These are phyloP conservation scores for Netelia inedita DNA, from an alignment of 2,888 invertebrate genomes.

Conservation along the genomic window DNA sequence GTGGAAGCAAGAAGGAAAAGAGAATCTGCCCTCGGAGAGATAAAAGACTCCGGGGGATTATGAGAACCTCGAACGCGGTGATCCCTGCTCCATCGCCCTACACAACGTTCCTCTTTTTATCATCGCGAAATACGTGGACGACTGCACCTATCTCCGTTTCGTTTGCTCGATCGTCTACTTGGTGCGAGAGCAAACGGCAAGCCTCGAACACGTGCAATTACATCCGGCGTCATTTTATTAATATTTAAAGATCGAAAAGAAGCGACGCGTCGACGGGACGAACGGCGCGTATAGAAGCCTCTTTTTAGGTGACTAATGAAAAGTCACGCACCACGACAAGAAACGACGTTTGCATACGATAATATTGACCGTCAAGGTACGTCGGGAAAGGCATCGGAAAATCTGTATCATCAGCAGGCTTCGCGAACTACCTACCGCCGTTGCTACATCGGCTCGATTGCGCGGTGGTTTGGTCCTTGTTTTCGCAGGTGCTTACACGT, in stretches of 20 bases:
- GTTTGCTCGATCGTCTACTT: background rate
- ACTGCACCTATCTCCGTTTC: background rate
- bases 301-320: background rate
- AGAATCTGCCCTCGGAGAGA: slow-evolving; percentile 44
- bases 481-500: slow-evolving; percentile 53
- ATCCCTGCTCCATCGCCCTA: slow-evolving; percentile 22
- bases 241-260: no score
- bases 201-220: no score
- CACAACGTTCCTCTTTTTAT: background rate
- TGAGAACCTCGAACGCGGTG: slow-evolving; percentile 42
- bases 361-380: slow-evolving; percentile 76
- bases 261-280: no score
- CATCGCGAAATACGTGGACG: no score
- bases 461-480: slow-evolving; percentile 25
- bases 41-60: slow-evolving; percentile 59
- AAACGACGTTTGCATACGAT: slow-evolving; percentile 70
- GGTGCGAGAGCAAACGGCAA: no score
- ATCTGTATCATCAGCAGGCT: no score
- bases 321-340: slow-evolving; percentile 29
- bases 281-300: background rate
- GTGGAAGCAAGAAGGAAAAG: slow-evolving; percentile 4
- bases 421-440: slow-evolving; percentile 8
- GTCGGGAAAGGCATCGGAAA: background rate
- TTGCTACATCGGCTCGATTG: background rate
- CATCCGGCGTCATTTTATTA: no score